Evolutionary conservation across 2,888 invertebrate genomes (phyloP).

Genomic region (Venustoraphidia nigricollis): DNA sequence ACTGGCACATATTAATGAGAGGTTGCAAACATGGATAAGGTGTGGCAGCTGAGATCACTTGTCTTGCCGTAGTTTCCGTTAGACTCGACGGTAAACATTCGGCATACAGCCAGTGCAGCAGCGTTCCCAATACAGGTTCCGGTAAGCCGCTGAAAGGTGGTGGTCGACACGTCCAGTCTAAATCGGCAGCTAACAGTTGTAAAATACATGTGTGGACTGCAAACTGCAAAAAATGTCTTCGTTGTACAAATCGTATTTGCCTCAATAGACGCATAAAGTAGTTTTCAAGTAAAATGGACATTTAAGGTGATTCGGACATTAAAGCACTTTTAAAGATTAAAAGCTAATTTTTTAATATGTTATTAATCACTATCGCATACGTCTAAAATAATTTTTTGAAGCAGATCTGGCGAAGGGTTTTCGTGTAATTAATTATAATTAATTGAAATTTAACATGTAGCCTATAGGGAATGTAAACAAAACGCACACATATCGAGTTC

Average conservation of each 20-base stretch:
- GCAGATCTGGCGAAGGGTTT: no score
- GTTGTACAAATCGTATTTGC: no score
- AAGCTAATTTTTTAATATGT: no score
- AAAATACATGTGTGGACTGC: constrained; percentile 40
- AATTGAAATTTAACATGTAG: no score
- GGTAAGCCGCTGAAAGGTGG: constrained; percentile 39
- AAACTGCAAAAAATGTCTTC: constrained; percentile 23
- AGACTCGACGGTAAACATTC: constrained; percentile 44
- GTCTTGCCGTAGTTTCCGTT: constrained; percentile 38
- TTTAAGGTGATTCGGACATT: no score
- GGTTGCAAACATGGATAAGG: constrained; percentile 37
- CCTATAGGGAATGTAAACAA: no score
- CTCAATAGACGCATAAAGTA: no score
- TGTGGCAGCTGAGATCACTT: constrained; percentile 34
- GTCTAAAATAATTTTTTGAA: no score
- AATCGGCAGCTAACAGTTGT: constrained; percentile 35
- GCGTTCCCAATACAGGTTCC: constrained; percentile 41
- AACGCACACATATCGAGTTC: no score
- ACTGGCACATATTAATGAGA: constrained; percentile 38
- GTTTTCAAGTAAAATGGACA: not conserved
- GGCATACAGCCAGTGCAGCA: constrained; percentile 46
- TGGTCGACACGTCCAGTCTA: constrained; percentile 36
- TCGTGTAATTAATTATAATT: no score
- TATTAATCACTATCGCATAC: no score
- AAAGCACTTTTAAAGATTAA: no score